Evolutionary conservation across 23 tunicate species (phyloP), one percentile per base, ranked within the genome.

Genomic region (Diplosoma virens): DNA sequence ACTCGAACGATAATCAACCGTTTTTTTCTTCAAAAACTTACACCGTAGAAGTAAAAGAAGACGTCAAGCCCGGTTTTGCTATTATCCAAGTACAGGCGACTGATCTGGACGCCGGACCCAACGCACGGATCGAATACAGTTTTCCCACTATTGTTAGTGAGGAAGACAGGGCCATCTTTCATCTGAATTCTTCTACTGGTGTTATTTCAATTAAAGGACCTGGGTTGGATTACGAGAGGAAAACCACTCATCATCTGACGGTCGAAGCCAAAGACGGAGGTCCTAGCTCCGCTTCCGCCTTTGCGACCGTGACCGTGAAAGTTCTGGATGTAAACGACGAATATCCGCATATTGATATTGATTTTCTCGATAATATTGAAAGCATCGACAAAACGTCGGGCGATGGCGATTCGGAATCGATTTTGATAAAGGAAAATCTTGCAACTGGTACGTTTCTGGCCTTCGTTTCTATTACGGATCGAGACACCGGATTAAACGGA

Each of bases 221-320:
- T 31, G 84, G 82, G 18, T 64, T 92, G 25, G 97, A 92, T 53
- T 92, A 65, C 71, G 97, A 92, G 69, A 85, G 77, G 71, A 76
- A 48, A 37, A 85, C 58, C 33, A 80, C 81, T 29, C 92, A 92
- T 45, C 97, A 92, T 37, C 68, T 92, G 16, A 76, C 92, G 6
- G 92, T 92, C 17, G 97, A 85, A 61, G 97, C 97, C 30, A 75
- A 53, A 29, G 97, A 92, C 37, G 71, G 78, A n/a, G 97, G 97
- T 36, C 84, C 87, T 0, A 85, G 81, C 61, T 70, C 97, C 1
- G 75, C 76, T 16, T 67, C 97, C 0, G 95, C 86, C 24, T 94
- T 83, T 55, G 58, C 90, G 0, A 75, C 95, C 11, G 90, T 94
- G 31, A 67, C 87, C 31, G 91, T 94, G 9, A 50, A 83, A 25